Base-by-base conservation (phyloP, 2,113 vertebrate genomes). In the Coregonus clupeaformis region DNA sequence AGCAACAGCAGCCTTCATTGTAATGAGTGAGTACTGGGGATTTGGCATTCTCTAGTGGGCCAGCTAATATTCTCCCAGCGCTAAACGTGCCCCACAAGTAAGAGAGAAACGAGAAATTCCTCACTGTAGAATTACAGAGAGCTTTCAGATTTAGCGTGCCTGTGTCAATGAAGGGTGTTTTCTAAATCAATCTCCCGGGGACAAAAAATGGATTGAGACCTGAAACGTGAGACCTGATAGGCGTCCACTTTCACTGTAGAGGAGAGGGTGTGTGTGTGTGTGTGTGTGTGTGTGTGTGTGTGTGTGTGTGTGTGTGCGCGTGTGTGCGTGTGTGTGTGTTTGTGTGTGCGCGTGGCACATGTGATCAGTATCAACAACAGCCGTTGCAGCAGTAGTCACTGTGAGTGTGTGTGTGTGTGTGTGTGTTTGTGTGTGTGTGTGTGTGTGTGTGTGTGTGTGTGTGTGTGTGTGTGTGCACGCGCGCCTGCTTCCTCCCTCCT, bases 61-160 rank as follows among this genome's bases (percentile, higher is more conserved):
- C 84, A 82, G 85, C 84, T 86, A 85, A 84, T 87, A 81, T 80
- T 84, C 78, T 75, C 57, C 77, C 74, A 71, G 81, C 82, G 77
- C 84, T 92, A 93, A 92, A 92, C 88, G 86, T 87, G 89, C 80
- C 82, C 87, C 88, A 82, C 89, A 91, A 91, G 89, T 92, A 87
- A 82, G 81, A 90, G 74, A 88, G 88, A 92, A 93, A 93, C 87
- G 89, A 90, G 88, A 93, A 92, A 92, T 92, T 93, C 90, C 90
- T 84, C 82, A 82, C 88, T 64, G 83, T 72, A 83, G 80, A 77
- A 87, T 90, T 80, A 82, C 91, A 76, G 22, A 82, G 83, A 91
- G 88, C 82, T 83, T 90, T 84, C 85, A 86, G 89, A 90, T 92
- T 80, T 93, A 81, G 82, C 91, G 89, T 70, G 70, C 74, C 73